phyloP scores from a whole-genome alignment of 2,113 vertebrate species.

The Tinamus guttatus region DNA sequence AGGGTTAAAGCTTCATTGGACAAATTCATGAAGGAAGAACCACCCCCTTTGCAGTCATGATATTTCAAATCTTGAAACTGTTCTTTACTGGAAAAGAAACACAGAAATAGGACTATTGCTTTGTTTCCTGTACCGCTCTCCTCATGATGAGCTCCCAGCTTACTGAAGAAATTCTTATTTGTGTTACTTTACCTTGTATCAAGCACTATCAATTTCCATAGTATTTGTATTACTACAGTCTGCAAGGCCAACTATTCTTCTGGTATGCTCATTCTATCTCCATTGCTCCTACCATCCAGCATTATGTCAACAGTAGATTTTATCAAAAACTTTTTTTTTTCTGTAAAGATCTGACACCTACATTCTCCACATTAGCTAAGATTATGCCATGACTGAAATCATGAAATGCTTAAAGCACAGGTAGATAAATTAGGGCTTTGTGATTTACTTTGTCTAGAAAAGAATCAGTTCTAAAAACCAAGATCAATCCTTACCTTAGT shows the following conservation, averaged over 20 bases:
- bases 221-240: not conserved
- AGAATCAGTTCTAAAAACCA: not conserved
- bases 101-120: not conserved
- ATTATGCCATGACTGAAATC: not conserved
- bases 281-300: not conserved
- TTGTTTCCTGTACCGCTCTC: not conserved
- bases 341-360: not conserved
- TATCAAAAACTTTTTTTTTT: not conserved
- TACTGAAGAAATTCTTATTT: not conserved
- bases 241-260: not conserved
- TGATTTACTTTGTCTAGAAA: not conserved
- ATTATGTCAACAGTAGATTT: not conserved
- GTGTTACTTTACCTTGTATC: not conserved
- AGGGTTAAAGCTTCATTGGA: not conserved
- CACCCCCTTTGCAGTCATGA: not conserved
- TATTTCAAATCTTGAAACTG: not conserved
- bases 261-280: not conserved
- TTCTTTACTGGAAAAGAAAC: not conserved
- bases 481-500: not conserved
- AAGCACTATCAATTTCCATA: not conserved
- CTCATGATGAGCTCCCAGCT: not conserved
- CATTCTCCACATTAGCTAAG: not conserved
- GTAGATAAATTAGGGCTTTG: not conserved
- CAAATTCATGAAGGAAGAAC: not conserved
- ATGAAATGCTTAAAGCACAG: not conserved